Percentiles rank a stretch among this genome's conserved stretches.
Evolutionary conservation across 2,113 vertebrate genomes (phyloP).

Genomic region (Plecturocebus donacophilus): DNA sequence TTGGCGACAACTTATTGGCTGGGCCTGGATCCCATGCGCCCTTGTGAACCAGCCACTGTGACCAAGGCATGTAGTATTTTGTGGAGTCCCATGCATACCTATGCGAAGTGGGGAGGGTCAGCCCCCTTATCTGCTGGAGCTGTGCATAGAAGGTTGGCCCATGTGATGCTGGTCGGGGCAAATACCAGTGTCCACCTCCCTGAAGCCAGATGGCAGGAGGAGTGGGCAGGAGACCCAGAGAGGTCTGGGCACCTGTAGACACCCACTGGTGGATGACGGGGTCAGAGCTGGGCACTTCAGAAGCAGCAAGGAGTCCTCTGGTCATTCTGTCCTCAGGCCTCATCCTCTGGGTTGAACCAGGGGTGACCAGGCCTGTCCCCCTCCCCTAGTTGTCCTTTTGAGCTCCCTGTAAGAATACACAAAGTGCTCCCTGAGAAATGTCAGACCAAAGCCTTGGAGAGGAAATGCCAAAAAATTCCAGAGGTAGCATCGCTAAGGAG

Average conservation of each 20-base stretch:
- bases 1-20: not conserved
- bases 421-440: not conserved
- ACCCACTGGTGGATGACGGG: accelerated
- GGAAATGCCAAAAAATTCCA: not conserved
- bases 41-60: not conserved
- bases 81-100: not conserved
- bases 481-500: not conserved
- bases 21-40: no score
- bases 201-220: not conserved
- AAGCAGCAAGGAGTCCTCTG: not conserved
- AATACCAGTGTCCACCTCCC: accelerated
- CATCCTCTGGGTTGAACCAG: not conserved
- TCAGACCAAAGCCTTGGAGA: not conserved
- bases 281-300: not conserved
- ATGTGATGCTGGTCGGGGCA: not conserved
- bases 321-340: not conserved
- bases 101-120: no score
- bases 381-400: not conserved
- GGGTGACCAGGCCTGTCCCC: not conserved
- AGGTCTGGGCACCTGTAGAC: not conserved
- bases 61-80: not conserved
- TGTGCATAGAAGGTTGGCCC: not conserved
- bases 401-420: not conserved
- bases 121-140: not conserved
- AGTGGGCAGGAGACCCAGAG: not conserved